Evolutionary conservation across 2,797 vertebrate genomes (phyloP).

Genomic region (Leuciscus waleckii): DNA sequence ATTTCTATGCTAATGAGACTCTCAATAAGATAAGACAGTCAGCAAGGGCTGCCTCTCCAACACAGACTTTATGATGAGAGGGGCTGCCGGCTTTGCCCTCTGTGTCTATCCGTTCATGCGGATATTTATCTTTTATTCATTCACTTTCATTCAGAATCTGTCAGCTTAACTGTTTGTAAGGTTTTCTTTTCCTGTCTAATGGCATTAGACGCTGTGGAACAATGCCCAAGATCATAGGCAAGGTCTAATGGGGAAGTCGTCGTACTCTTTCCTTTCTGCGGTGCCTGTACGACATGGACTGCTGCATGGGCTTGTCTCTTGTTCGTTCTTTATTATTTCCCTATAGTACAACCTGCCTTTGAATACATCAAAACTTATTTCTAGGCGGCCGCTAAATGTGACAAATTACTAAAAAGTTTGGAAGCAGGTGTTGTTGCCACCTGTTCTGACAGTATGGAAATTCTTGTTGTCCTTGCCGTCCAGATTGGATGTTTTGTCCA

Average conservation of each 20-base stretch:
- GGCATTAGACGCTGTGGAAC: constrained; percentile 46
- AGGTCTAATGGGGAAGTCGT: constrained; percentile 26
- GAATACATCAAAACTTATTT: constrained; percentile 31
- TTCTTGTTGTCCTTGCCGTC: constrained; percentile 48
- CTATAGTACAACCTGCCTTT: constrained; percentile 20
- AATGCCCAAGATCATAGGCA: constrained; percentile 30
- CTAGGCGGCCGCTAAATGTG: constrained; percentile 31
- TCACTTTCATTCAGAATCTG: constrained; percentile 54
- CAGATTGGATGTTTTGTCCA: constrained; percentile 38
- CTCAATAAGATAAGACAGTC: constrained; percentile 76
- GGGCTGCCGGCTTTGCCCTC: constrained; percentile 71
- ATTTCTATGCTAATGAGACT: constrained; percentile 82
- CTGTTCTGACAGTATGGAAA: constrained; percentile 52
- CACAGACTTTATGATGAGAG: constrained; percentile 72
- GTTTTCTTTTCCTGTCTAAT: constrained; percentile 52
- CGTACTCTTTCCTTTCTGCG: background rate
- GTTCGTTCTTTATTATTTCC: constrained; percentile 10
- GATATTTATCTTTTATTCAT: constrained; percentile 72
- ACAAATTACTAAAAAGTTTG: constrained; percentile 50
- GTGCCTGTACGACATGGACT: background rate
- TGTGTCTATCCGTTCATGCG: constrained; percentile 72
- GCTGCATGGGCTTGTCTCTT: constrained; percentile 14
- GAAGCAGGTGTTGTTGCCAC: constrained; percentile 55
- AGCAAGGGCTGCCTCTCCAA: constrained; percentile 67
- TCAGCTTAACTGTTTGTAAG: constrained; percentile 57